Evolutionary conservation across 2,113 vertebrate genomes (phyloP).

Genomic region (Urocolius indicus): DNA sequence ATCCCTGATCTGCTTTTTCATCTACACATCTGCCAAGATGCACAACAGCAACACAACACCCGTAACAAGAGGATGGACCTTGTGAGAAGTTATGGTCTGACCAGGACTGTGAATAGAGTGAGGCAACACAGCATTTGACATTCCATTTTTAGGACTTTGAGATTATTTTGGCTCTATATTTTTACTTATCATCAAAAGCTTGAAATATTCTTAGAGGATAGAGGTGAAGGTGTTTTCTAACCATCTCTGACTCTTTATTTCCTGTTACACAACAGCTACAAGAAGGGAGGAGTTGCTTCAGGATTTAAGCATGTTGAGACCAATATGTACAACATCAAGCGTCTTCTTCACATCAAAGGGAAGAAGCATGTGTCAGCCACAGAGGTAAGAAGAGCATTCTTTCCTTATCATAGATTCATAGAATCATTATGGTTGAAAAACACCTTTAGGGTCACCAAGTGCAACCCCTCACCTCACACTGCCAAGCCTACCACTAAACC

Average conservation of each 20-base stretch:
- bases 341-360: slow-evolving; percentile 89
- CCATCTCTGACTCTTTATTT: background rate
- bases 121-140: background rate
- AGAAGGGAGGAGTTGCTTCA: slow-evolving; percentile 90
- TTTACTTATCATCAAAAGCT: background rate
- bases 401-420: background rate
- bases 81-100: background rate
- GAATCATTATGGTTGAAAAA: too few species aligned
- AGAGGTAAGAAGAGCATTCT: slow-evolving; percentile 77
- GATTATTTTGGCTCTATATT: background rate
- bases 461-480: too few species aligned
- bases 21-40: background rate
- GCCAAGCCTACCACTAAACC: too few species aligned
- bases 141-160: background rate
- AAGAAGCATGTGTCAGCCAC: slow-evolving; percentile 85
- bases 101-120: background rate
- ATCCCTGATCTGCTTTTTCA: background rate
- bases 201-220: background rate
- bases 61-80: background rate
- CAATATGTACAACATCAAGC: slow-evolving; percentile 87
- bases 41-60: background rate
- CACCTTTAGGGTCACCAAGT: too few species aligned
- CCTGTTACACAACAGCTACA: slow-evolving; percentile 80
- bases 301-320: slow-evolving; percentile 90
- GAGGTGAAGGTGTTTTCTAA: background rate